Conservation (phyloP, 64 coral and sea anemone species). For the Montipora foliosa region DNA sequence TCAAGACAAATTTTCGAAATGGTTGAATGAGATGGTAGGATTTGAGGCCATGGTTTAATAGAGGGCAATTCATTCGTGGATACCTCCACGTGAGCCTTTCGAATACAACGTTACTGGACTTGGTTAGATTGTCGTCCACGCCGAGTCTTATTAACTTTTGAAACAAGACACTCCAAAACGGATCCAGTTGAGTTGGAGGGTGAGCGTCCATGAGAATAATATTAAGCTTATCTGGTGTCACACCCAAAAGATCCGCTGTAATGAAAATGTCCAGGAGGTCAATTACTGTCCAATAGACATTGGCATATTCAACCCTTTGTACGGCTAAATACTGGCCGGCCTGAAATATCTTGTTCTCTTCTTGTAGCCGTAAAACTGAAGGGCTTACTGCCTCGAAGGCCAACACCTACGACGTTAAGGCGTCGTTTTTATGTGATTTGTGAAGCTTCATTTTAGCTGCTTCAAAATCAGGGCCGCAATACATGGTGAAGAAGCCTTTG, state of each 20-base stretch:
- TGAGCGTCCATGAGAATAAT: constrained; percentile 34
- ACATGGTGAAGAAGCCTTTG: constrained; percentile 44
- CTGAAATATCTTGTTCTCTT: neutral
- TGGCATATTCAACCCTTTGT: constrained; percentile 45
- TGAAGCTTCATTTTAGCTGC: neutral
- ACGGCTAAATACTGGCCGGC: constrained; percentile 35
- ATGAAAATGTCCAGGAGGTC: constrained; percentile 39
- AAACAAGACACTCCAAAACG: no score
- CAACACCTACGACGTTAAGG: neutral
- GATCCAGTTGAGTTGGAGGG: constrained; percentile 13
- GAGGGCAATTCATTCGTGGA: neutral
- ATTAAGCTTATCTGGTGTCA: constrained; percentile 40
- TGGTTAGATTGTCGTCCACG: no score
- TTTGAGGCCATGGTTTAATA: neutral
- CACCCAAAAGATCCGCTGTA: constrained; percentile 1
- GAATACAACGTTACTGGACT: no score
- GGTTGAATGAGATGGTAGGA: constrained; percentile 1
- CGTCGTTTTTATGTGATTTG: neutral
- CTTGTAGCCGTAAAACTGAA: neutral
- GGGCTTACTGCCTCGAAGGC: constrained; percentile 13
- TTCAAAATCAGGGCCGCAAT: constrained; percentile 24
- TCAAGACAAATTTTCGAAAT: neutral
- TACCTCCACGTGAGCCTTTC: no score
- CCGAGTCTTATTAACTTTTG: no score
- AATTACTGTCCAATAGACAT: constrained; percentile 48